Conservation (phyloP, 2,797 vertebrate genomes). For the Muraenolepis orangiensis region DNA sequence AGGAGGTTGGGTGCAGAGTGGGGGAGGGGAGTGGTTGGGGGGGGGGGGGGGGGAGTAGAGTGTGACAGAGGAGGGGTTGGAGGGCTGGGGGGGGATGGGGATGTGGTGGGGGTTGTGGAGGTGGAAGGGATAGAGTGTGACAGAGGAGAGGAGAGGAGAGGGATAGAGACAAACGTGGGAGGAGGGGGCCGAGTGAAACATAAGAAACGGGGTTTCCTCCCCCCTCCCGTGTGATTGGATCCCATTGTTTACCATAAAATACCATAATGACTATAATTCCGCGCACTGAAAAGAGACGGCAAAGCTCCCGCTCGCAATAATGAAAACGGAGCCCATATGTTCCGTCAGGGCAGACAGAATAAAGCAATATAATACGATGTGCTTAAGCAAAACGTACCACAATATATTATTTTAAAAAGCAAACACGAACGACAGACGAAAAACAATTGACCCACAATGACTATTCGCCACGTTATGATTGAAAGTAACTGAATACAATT, state of each 20-base stretch:
- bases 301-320: conserved; percentile 21
- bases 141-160: too few species aligned
- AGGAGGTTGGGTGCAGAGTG: not conserved
- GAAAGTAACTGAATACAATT: too few species aligned
- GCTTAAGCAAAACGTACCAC: not conserved
- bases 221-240: conserved; percentile 63
- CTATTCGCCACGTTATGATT: not conserved
- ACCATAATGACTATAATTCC: conserved; percentile 38
- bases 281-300: conserved; percentile 40
- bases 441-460: not conserved
- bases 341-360: not conserved
- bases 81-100: not conserved
- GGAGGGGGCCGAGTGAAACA: conserved; percentile 22
- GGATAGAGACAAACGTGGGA: not conserved
- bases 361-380: not conserved
- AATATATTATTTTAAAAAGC: not conserved
- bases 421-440: too few species aligned
- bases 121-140: conserved; percentile 1
- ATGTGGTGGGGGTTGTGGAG: not conserved
- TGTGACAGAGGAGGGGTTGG: not conserved
- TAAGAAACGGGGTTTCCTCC: conserved; percentile 26
- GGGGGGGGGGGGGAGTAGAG: not conserved
- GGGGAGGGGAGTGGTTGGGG: not conserved
- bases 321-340: not conserved
- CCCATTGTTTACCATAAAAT: conserved; percentile 55